These are phyloP conservation scores for Lytechinus variegatus DNA, from an alignment of 35 echinoderm and acorn worm genomes.

Conservation along the genomic window DNA sequence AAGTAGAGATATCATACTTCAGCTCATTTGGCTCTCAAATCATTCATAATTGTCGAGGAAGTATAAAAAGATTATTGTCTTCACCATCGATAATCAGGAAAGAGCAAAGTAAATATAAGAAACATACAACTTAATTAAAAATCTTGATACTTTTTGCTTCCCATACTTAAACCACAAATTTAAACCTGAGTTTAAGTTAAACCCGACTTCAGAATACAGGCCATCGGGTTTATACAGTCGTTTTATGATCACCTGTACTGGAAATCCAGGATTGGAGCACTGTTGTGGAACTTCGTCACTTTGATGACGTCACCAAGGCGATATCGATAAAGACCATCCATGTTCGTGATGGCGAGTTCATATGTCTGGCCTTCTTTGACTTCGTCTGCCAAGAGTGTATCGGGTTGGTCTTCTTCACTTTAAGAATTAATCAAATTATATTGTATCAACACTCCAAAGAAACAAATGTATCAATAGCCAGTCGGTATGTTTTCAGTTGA, in stretches of 20 bases:
- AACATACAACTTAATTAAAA: no score
- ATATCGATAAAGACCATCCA: conserved; percentile 73
- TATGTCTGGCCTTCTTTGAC: conserved; percentile 49
- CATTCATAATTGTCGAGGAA: no score
- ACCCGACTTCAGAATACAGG: no score
- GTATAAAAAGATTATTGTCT: no score
- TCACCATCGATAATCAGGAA: no score
- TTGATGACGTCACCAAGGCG: conserved; percentile 74
- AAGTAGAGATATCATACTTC: no score
- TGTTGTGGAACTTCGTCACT: conserved; percentile 61
- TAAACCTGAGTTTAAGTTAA: no score
- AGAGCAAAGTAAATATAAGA: no score
- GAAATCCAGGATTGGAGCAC: conserved; percentile 70
- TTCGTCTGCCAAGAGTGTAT: conserved; percentile 33
- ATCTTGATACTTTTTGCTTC: no score
- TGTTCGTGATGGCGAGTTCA: conserved; percentile 35
- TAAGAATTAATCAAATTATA: background rate
- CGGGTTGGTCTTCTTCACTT: conserved; percentile 53
- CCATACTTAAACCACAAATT: no score
- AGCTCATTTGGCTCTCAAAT: no score
- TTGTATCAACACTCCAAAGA: background rate
- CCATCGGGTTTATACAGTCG: no score
- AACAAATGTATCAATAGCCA: background rate
- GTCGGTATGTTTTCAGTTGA: background rate
- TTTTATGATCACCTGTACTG: conserved; percentile 60